Conservation (phyloP, 2,113 vertebrate genomes). For the Tragulus kanchil region DNA sequence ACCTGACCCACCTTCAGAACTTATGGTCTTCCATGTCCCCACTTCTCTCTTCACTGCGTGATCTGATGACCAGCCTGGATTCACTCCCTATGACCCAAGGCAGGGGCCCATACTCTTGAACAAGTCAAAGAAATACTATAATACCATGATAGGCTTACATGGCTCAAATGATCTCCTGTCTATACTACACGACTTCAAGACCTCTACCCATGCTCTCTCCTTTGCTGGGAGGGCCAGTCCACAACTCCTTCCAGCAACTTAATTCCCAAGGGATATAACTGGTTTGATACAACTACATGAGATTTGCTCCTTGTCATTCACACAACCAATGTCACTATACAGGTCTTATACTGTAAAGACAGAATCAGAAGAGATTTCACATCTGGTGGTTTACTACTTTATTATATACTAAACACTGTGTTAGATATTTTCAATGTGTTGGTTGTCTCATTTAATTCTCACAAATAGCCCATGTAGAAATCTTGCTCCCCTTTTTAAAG, state of each 20-base stretch:
- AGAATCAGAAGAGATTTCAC: constrained; percentile 19
- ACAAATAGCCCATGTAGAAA: not conserved
- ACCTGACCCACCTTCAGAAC: not conserved
- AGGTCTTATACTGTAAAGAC: not conserved
- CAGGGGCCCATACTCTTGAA: not conserved
- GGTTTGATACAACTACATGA: not conserved
- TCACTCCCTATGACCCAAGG: not conserved
- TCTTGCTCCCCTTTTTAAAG: constrained; percentile 6
- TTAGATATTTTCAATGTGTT: not conserved
- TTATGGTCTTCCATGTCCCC: not conserved
- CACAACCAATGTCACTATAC: not conserved
- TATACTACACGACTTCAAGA: not conserved
- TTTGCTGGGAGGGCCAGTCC: not conserved
- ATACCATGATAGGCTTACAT: not conserved
- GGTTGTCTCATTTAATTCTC: constrained; percentile 31
- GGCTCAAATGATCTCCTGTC: not conserved
- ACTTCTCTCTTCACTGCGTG: not conserved
- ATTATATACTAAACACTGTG: constrained; percentile 24
- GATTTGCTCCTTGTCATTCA: not conserved
- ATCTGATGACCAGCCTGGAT: not conserved
- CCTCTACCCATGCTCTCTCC: not conserved
- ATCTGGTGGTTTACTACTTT: not conserved
- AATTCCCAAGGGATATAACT: not conserved
- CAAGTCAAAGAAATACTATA: constrained; percentile 23
- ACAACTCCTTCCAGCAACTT: not conserved